Base-by-base conservation (phyloP, 2,888 invertebrate species). In the Tuberolachnus salignus region DNA sequence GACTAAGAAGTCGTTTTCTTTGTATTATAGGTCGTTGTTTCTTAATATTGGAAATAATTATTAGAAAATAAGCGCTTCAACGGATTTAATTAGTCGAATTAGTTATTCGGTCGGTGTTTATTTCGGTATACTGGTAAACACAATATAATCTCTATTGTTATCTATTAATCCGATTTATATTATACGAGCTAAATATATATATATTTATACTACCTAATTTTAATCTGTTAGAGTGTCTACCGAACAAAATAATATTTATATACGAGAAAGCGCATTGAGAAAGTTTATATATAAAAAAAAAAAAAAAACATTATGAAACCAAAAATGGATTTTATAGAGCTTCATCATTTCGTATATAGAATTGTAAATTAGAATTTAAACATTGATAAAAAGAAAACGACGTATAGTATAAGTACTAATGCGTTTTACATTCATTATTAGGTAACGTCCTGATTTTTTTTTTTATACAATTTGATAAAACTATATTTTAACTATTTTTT, bases 291-390 rank as follows among this genome's bases (percentile, higher is more conserved):
- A 19, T 8, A 3, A n/a, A 53, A 53, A 53, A 53, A n/a, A 34
- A 53, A 19, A 53, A 53, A 53, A 53, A 34, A 3, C 6, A 34
- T 34, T 34, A 34, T 34, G 34, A 34, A 34, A n/a, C 51, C n/a
- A 4, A 53, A 34, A 53, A 11, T 19, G 6, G n/a, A n/a, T 53
- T 53, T 53, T n/a, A 53, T 6, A n/a, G 6, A 53, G 19, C 9
- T 19, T 53, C 8, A n/a, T 16, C 51, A 6, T n/a, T 16, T 53
- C 9, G 34, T 34, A 6, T n/a, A 9, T 11, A 11, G 19, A 53
- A 53, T 53, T 53, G 6, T 11, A n/a, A n/a, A 53, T 53, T 53
- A 53, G 51, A 53, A 53, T 53, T 53, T 53, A 53, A 53, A 53
- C n/a, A n/a, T 53, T 1, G n/a, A 53, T 16, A 9, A 8, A 53